Evolutionary conservation across 2,797 vertebrate genomes (phyloP).

Genomic region (Forpus xanthops): DNA sequence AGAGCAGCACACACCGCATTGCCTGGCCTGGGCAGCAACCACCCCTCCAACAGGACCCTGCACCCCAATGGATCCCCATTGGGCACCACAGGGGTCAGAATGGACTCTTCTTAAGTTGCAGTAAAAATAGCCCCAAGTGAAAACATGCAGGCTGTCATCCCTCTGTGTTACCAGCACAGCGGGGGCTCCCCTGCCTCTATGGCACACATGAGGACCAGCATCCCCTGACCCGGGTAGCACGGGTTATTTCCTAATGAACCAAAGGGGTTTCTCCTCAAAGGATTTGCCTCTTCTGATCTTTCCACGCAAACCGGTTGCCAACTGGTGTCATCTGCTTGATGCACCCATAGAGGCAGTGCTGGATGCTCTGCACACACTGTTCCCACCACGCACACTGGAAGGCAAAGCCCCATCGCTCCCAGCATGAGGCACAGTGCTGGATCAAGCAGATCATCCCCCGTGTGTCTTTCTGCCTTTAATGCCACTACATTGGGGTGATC

Average conservation of each 20-base stretch:
- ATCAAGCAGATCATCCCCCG: fast-evolving
- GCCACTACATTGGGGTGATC: neutral
- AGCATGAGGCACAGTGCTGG: neutral
- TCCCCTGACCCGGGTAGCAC: neutral
- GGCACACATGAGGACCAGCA: neutral
- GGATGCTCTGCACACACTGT: neutral
- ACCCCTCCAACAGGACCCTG: neutral
- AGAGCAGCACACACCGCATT: neutral
- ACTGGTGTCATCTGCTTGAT: neutral
- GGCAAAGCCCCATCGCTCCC: neutral
- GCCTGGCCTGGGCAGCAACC: neutral
- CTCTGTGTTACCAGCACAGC: neutral
- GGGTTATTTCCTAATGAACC: slow-evolving; percentile 8
- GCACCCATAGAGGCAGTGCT: neutral
- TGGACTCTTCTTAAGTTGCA: neutral
- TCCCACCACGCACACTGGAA: neutral
- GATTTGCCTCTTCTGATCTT: neutral
- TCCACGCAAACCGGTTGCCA: neutral
- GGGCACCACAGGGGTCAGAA: neutral
- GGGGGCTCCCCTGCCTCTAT: neutral
- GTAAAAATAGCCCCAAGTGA: neutral
- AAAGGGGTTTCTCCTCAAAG: neutral
- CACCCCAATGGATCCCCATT: neutral
- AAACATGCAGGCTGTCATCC: neutral
- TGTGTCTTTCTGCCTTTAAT: neutral